Evolutionary conservation across 2,888 invertebrate species (phyloP).

Genomic region (Drosophila mimetica): DNA sequence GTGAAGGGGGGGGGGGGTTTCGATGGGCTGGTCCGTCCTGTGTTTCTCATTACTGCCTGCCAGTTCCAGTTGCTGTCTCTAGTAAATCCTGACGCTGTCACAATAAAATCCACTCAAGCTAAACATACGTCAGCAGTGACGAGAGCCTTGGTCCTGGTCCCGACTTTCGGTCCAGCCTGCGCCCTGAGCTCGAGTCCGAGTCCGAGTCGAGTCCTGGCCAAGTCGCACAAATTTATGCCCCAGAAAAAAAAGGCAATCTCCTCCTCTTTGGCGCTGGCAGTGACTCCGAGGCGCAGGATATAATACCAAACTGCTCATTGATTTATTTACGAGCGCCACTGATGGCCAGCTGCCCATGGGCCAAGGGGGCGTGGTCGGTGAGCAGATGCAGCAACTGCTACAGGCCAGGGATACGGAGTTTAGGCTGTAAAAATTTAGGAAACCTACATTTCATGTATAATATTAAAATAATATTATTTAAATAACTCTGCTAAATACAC

Average conservation of each 20-base stretch:
- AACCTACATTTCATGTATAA: neutral
- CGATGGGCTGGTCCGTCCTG: slow-evolving; percentile 1
- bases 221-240: slow-evolving; percentile 71
- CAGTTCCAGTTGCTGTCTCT: slow-evolving; percentile 70
- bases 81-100: slow-evolving; percentile 77
- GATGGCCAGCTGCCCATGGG: slow-evolving; percentile 41
- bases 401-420: slow-evolving; percentile 17
- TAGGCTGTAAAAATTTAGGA: neutral
- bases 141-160: slow-evolving; percentile 54
- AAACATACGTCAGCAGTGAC: slow-evolving; percentile 77
- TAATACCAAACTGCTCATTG: slow-evolving; percentile 80
- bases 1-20: neutral
- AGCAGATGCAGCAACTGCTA: slow-evolving; percentile 5
- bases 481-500: too few species aligned
- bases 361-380: slow-evolving; percentile 39
- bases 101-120: slow-evolving; percentile 81
- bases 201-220: slow-evolving; percentile 43
- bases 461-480: too few species aligned
- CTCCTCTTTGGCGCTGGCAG: slow-evolving; percentile 31
- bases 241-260: slow-evolving; percentile 38
- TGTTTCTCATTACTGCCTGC: slow-evolving; percentile 71
- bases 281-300: slow-evolving; percentile 55
- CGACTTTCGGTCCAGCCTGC: neutral
- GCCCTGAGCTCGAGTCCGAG: slow-evolving; percentile 9
- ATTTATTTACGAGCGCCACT: slow-evolving; percentile 81